Conservation (phyloP, 2,888 invertebrate species). For the Hyles lineata region DNA sequence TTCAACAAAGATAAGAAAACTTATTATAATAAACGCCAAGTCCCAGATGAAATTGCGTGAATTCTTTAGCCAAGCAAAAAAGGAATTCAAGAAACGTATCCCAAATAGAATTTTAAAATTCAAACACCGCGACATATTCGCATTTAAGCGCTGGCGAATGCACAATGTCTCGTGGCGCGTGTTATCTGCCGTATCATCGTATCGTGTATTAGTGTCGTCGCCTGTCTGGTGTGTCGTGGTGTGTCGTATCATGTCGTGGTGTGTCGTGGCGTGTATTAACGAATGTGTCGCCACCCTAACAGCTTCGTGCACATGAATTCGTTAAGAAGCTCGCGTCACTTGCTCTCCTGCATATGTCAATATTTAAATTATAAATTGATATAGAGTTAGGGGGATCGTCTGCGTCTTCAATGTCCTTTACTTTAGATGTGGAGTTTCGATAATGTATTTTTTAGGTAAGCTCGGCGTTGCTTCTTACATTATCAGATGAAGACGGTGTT, state of each 20-base stretch:
- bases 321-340: slow-evolving; percentile 21
- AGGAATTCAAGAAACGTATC: background rate
- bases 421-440: slow-evolving; percentile 13
- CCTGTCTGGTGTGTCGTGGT: background rate
- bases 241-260: background rate
- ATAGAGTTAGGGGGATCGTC: slow-evolving; percentile 3
- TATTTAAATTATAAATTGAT: slow-evolving; percentile 21
- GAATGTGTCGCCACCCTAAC: background rate
- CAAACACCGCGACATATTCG: background rate
- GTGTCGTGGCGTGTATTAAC: background rate
- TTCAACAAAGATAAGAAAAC: too few relatives aligned
- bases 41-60: background rate
- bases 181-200: background rate
- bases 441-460: slow-evolving; percentile 17
- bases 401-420: slow-evolving; percentile 11
- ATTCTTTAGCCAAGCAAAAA: background rate
- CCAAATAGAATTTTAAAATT: slow-evolving; percentile 19
- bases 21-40: background rate
- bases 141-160: background rate
- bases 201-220: background rate
- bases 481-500: slow-evolving; percentile 4
- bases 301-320: slow-evolving; percentile 19
- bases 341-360: slow-evolving; percentile 15
- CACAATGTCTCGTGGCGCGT: background rate
- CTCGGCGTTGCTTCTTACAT: background rate